phyloP scores from a whole-genome alignment of 37 sponge, comb jelly and placozoan genomes.

The Sycon ciliatum region DNA sequence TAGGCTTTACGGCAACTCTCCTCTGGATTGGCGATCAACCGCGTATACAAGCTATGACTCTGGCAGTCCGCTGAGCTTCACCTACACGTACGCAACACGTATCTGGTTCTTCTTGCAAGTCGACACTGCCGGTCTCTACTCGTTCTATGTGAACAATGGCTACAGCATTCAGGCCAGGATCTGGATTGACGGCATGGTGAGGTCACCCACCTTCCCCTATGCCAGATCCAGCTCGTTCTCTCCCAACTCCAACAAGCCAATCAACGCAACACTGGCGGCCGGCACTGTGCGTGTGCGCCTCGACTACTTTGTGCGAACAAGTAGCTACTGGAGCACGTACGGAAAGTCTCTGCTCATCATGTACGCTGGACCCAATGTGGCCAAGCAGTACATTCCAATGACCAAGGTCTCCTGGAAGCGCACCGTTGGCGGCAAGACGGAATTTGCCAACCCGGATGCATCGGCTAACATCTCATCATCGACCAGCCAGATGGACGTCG shows the following conservation, averaged over 20 bases:
- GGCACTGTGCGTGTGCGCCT: too few species aligned
- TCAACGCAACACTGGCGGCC: too few species aligned
- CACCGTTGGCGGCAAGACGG: too few species aligned
- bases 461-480: too few species aligned
- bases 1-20: not conserved
- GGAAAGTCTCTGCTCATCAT: not conserved
- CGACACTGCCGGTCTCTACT: not conserved
- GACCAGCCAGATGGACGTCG: not conserved
- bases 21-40: conserved; percentile 8
- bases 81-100: not conserved
- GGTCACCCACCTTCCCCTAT: too few species aligned
- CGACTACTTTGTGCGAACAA: too few species aligned
- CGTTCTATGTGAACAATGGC: not conserved
- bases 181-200: not conserved
- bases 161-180: not conserved
- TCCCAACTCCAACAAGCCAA: too few species aligned
- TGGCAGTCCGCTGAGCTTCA: not conserved
- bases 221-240: too few species aligned
- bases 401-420: not conserved
- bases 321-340: not conserved
- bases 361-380: not conserved
- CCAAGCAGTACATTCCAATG: not conserved
- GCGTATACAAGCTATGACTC: too few species aligned
- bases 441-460: too few species aligned
- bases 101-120: not conserved